A percentile compares a stretch with the other conserved stretches of the same genome.
phyloP scores from a whole-genome alignment of 2,888 invertebrate genomes.

The Apocheima hispidaria region DNA sequence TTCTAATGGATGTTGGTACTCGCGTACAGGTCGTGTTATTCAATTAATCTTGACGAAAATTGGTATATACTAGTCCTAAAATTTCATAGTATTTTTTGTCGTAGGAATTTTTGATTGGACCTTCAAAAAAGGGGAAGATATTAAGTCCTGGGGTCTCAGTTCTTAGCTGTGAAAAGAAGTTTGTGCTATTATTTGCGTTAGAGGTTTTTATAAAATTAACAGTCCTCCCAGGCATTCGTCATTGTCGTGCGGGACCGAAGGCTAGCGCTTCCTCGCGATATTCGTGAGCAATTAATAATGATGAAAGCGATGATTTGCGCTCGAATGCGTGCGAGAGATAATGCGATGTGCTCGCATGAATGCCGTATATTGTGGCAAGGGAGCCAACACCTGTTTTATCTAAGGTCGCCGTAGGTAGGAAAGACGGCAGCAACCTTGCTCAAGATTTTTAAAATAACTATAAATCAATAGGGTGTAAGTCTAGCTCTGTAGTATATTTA shows the following conservation, averaged over 20 bases:
- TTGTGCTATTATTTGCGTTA: no score
- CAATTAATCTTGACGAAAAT: no score
- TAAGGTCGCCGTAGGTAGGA: neutral
- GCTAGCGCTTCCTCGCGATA: conserved; percentile 45
- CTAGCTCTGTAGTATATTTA: no score
- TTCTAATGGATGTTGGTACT: no score
- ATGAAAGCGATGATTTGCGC: conserved; percentile 54
- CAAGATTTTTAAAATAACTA: neutral
- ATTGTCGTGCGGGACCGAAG: conserved; percentile 23
- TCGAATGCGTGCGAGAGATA: conserved; percentile 46
- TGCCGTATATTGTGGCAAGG: conserved; percentile 17
- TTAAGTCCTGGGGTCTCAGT: no score
- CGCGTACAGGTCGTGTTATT: no score
- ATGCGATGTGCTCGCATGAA: conserved; percentile 41
- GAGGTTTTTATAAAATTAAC: neutral
- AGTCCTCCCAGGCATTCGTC: conserved; percentile 15
- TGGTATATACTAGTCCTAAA: no score
- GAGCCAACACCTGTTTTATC: neutral
- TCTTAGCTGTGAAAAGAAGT: no score
- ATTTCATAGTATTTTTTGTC: no score
- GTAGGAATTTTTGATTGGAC: no score
- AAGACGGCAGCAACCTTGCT: neutral
- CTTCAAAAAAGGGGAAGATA: no score
- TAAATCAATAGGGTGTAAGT: no score
- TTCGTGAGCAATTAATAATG: conserved; percentile 58